phyloP scores from a whole-genome alignment of 1,140 invertebrate genomes.

The Aphelenchoides fujianensis region DNA sequence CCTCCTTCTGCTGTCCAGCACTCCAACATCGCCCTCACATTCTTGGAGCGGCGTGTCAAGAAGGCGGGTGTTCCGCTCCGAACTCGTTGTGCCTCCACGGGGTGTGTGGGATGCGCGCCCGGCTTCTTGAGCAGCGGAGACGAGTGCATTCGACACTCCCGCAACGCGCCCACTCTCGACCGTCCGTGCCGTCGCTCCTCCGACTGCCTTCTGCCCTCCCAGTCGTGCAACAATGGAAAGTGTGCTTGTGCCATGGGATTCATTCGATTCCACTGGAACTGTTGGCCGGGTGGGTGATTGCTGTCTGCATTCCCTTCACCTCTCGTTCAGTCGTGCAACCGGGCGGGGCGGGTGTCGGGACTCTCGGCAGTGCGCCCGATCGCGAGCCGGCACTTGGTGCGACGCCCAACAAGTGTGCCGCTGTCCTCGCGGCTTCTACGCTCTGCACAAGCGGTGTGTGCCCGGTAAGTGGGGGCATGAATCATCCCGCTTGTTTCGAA shows the following conservation, averaged over 20 bases:
- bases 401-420: slow-evolving; percentile 29
- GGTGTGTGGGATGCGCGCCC: too few relatives aligned
- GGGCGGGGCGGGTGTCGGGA: slow-evolving; percentile 43
- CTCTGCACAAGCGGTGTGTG: neutral
- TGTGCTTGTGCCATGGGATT: neutral
- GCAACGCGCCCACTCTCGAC: neutral
- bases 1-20: too few relatives aligned
- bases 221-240: neutral
- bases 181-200: neutral
- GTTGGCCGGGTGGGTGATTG: slow-evolving; percentile 1
- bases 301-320: neutral
- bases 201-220: neutral
- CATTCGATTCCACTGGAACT: slow-evolving; percentile 8
- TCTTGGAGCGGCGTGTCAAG: too few relatives aligned
- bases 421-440: slow-evolving; percentile 22
- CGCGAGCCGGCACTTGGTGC: slow-evolving; percentile 39
- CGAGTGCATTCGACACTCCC: too few relatives aligned
- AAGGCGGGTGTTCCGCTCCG: too few relatives aligned
- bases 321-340: slow-evolving; percentile 36
- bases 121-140: too few relatives aligned
- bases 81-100: too few relatives aligned
- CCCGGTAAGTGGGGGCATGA: neutral
- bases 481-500: neutral
- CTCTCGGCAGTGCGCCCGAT: slow-evolving; percentile 40
- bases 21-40: too few relatives aligned